These are phyloP conservation scores for Masticophis lateralis DNA, from an alignment of 2,797 vertebrate species.

Conservation along the genomic window DNA sequence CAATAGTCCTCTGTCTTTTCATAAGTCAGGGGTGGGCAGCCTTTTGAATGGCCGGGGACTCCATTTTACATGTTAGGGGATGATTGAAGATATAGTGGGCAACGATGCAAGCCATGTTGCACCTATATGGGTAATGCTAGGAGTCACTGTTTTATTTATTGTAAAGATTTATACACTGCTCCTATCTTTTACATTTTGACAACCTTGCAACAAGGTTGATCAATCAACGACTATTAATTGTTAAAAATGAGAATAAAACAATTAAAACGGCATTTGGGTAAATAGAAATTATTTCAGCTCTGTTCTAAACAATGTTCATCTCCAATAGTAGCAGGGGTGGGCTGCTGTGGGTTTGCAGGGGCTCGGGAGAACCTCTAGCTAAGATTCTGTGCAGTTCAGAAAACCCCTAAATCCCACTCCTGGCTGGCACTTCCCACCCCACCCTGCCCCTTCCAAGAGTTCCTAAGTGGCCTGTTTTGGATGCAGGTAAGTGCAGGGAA, in stretches of 20 bases:
- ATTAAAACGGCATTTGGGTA: not conserved
- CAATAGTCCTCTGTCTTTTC: not conserved
- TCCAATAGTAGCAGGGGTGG: not conserved
- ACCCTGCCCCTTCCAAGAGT: too few species aligned
- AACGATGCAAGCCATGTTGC: not conserved
- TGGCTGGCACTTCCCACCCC: too few species aligned
- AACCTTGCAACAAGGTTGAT: not conserved
- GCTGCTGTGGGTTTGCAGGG: too few species aligned
- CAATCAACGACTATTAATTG: not conserved
- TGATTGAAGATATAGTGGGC: not conserved
- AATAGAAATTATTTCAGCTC: not conserved
- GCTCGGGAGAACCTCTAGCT: too few species aligned
- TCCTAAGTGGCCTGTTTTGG: too few species aligned
- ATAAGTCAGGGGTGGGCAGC: not conserved
- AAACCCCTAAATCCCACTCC: too few species aligned
- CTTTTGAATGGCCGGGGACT: not conserved
- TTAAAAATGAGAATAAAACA: not conserved
- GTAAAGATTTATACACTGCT: not conserved
- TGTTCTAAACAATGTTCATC: not conserved
- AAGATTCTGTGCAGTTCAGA: too few species aligned
- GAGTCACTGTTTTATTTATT: not conserved
- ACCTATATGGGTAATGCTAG: not conserved
- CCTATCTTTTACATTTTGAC: not conserved
- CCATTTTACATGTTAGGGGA: not conserved
- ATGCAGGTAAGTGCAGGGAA: too few species aligned